Evolutionary conservation across 2,888 invertebrate species (phyloP), one percentile per base, ranked within the genome.

Genomic region (Trichopoda pennipes): DNA sequence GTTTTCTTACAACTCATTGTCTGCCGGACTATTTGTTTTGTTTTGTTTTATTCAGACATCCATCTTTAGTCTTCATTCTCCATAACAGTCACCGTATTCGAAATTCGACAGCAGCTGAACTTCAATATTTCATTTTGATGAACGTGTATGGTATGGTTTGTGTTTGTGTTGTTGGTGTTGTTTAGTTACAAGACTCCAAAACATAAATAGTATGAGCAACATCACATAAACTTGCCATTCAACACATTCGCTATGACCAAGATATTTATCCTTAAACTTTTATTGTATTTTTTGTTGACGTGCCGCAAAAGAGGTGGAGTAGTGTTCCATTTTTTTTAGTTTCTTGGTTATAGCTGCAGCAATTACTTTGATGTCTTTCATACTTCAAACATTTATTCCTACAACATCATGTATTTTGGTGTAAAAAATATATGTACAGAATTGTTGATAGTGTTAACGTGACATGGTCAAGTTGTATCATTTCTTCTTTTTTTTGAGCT

Each of bases 111-210:
- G 75, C 61, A 72, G 49, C 42, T 58, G 47, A 80, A 79, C 79
- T 82, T 79, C 66, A 82, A 82, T 82, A 79, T 82, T 78, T 82
- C 79, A 82, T 82, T 79, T 79, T 82, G 82, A 82, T 68, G 79
- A 76, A 75, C 75, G 72, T 53, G 74, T 53, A 42, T 69, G 19
- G 19, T 21, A 38, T 68, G 21, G 51, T 44, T 9, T 51, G 8
- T 32, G 19, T 21, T 47, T 68, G 21, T 58, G 51, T 9, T 51
- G 8, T 32, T 44, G 21, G 8, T 69, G 55, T 21, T 64, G 17
- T 17, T 63, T 49, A 60, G 32, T 55, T 79, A 12, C 42, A 51
- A 19, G 32, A 51, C 28, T 44, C 23, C n/a, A 35, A 49, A 42
- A 44, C 19, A 3, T 14, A 21, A 42, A 38, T 2, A 42, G 61